Base-by-base conservation (phyloP, 2,113 vertebrate genomes). In the Echinops telfairi region DNA sequence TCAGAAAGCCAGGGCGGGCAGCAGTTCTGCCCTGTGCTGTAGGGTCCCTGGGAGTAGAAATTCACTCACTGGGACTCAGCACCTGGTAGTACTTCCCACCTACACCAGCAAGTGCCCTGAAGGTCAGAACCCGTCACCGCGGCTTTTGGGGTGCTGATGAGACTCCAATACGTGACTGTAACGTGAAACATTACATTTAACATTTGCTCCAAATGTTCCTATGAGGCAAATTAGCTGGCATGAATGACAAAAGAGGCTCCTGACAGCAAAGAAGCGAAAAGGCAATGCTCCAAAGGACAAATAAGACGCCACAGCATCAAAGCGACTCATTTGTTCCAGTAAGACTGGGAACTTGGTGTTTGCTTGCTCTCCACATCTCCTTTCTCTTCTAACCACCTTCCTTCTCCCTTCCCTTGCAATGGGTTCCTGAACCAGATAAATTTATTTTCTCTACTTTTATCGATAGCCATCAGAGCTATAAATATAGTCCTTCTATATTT, bases 401-500 rank as follows among this genome's bases (percentile, higher is more conserved):
- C 53, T 19, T 85, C 43, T 83, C 11, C 29, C 29, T 70, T 66
- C 22, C 47, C 19, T 53, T 31, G 60, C 12, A 75, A 23, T 33
- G 36, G 12, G 22, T 64, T 64, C 22, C 83, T 88, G 70, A 58
- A 83, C 83, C 70, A 29, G 77, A 82, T 29, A 16, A 81, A 29
- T 7, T 73, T 75, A 60, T 88, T 96, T 75, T 82, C 31, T 66
- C 12, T 40, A 88, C 25, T 73, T 53, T 20, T 64, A 15, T 81
- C 36, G 87, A 90, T 6, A 90, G 27, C 23, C 58, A 38, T 90
- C 60, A 83, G 40, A 57, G 29, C 64, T 53, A 31, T 25, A 93
- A 31, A 78, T 57, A 60, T 20, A 80, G 75, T 80, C 23, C 38
- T 94, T 76, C 38, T 4, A 75, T 90, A 90, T 86, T 71, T 77